Conservation (phyloP, 2,113 vertebrate species). For the Daphoenositta chrysoptera region DNA sequence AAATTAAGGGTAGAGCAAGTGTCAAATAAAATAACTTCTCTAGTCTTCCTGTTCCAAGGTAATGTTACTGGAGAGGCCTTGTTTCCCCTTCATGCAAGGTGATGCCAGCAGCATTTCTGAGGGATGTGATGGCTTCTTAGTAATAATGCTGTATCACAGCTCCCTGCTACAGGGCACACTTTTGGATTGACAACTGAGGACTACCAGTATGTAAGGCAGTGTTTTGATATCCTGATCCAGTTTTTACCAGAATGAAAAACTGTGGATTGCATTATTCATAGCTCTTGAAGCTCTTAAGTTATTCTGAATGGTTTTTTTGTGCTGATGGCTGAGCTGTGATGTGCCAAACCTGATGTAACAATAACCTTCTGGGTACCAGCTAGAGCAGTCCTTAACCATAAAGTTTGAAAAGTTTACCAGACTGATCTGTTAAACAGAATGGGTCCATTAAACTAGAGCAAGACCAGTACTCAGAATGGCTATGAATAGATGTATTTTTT, state of each 20-base stretch:
- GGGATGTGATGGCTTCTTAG: background rate
- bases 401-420: background rate
- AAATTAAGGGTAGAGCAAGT: background rate
- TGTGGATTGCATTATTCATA: background rate
- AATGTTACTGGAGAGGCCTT: background rate
- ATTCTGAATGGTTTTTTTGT: background rate
- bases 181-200: background rate
- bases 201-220: background rate
- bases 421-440: background rate
- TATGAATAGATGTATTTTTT: background rate
- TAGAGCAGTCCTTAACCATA: background rate
- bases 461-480: background rate
- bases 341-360: background rate
- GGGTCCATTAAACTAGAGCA: background rate
- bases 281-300: background rate
- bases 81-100: background rate
- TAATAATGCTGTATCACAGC: background rate
- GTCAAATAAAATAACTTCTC: background rate
- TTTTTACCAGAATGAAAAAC: background rate
- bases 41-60: background rate
- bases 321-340: background rate
- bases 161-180: background rate
- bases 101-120: background rate
- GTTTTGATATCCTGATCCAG: background rate
- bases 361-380: background rate